phyloP scores from a whole-genome alignment of 1,140 invertebrate species.

The Sarcophaga peregrina region DNA sequence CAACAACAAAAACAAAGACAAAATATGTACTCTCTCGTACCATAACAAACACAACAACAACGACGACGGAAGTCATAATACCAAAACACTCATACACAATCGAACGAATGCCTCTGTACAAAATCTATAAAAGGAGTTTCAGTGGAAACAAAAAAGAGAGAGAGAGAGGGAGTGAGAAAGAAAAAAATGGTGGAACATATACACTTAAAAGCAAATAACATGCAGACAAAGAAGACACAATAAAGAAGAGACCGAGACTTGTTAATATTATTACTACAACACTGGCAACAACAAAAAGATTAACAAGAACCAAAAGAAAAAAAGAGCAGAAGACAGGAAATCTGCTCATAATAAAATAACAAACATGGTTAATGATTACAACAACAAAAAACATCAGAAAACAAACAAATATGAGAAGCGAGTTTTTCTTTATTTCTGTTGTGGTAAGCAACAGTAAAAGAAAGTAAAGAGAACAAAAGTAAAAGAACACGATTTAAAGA shows the following conservation, averaged over 20 bases:
- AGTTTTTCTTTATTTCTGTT: too few species aligned
- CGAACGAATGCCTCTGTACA: not conserved
- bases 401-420: not conserved
- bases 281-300: not conserved
- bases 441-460: too few species aligned
- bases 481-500: too few species aligned
- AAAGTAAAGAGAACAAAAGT: too few species aligned
- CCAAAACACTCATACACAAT: conserved; percentile 19
- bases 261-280: conserved; percentile 14
- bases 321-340: not conserved
- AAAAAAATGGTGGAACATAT: not conserved
- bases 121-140: not conserved
- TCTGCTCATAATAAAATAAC: conserved; percentile 32
- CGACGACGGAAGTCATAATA: conserved; percentile 21
- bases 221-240: not conserved
- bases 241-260: not conserved
- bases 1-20: conserved; percentile 23
- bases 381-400: not conserved
- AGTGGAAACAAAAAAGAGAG: not conserved
- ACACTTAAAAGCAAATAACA: not conserved
- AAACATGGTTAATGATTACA: conserved; percentile 37
- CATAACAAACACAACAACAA: conserved; percentile 2
- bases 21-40: too few species aligned
- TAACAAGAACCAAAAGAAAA: not conserved
- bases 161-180: not conserved